phyloP scores from a whole-genome alignment of 2,888 invertebrate genomes.

The Carabus problematicus region DNA sequence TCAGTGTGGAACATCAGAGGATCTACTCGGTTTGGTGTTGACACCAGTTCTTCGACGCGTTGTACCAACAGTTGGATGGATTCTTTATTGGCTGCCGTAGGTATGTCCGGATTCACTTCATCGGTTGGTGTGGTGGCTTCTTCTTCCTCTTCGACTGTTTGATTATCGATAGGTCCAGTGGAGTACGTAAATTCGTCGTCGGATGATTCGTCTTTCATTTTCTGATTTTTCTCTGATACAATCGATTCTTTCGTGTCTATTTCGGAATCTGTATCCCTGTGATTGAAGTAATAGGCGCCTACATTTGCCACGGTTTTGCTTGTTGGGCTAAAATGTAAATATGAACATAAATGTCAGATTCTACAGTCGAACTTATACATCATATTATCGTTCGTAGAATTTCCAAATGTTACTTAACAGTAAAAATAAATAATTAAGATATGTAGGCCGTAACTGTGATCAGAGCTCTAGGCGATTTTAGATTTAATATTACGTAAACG shows the following conservation, averaged over 20 bases:
- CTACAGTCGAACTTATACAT: conserved; percentile 18
- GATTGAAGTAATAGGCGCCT: conserved; percentile 85
- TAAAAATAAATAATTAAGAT: not conserved
- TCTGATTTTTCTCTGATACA: conserved; percentile 58
- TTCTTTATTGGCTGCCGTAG: conserved; percentile 63
- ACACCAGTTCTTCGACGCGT: conserved; percentile 82
- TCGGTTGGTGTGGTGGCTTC: conserved; percentile 54
- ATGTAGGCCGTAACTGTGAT: not conserved
- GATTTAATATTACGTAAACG: no score
- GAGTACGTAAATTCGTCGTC: conserved; percentile 76
- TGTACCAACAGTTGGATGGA: conserved; percentile 79
- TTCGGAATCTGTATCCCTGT: conserved; percentile 87
- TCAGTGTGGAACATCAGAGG: conserved; percentile 61
- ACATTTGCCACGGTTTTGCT: conserved; percentile 77
- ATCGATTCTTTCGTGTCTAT: conserved; percentile 64
- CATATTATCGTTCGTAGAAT: not conserved
- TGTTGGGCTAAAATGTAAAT: conserved; percentile 63
- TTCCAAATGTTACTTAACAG: not conserved
- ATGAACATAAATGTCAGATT: conserved; percentile 32
- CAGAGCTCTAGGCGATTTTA: not conserved
- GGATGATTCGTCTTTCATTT: conserved; percentile 64
- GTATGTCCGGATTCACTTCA: not conserved
- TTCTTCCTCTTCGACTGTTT: conserved; percentile 52
- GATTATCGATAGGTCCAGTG: conserved; percentile 57
- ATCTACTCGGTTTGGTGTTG: conserved; percentile 62